A percentile compares a stretch with the other conserved stretches of the same genome.
Evolutionary conservation across 2,797 vertebrate species (phyloP).

Genomic region (Chaunax sp.): DNA sequence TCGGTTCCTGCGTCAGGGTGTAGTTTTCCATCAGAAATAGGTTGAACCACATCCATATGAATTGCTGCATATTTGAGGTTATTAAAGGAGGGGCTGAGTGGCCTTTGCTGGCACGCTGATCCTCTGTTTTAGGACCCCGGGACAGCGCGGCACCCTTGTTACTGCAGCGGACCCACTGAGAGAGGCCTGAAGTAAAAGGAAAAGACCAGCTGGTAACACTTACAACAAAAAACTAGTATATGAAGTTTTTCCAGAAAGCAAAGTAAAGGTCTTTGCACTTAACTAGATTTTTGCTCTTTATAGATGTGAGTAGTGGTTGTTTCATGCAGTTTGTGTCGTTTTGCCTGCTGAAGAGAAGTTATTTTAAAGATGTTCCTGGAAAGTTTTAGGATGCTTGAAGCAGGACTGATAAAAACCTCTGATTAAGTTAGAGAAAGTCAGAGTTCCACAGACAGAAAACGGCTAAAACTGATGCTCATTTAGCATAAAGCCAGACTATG

Average conservation of each 20-base stretch:
- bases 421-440: constrained; percentile 48
- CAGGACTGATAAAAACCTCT: constrained; percentile 30
- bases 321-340: constrained; percentile 43
- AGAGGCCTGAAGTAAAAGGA: constrained; percentile 63
- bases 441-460: neutral
- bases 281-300: constrained; percentile 19
- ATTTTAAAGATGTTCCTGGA: constrained; percentile 25
- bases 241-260: constrained; percentile 67
- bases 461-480: neutral
- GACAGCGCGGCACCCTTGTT: constrained; percentile 68
- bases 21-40: constrained; percentile 55
- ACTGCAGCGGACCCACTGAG: constrained; percentile 69
- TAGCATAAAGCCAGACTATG: neutral
- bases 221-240: constrained; percentile 69
- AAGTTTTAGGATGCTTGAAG: constrained; percentile 16
- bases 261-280: constrained; percentile 70
- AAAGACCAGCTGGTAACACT: constrained; percentile 77
- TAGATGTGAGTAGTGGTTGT: constrained; percentile 33
- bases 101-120: constrained; percentile 52
- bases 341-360: constrained; percentile 43
- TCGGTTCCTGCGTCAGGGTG: constrained; percentile 46
- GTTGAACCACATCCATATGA: constrained; percentile 61
- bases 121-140: constrained; percentile 60
- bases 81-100: constrained; percentile 57
- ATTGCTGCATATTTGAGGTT: constrained; percentile 54